phyloP scores from a whole-genome alignment of 2,888 invertebrate species.

The Megaustenia siamemsis region DNA sequence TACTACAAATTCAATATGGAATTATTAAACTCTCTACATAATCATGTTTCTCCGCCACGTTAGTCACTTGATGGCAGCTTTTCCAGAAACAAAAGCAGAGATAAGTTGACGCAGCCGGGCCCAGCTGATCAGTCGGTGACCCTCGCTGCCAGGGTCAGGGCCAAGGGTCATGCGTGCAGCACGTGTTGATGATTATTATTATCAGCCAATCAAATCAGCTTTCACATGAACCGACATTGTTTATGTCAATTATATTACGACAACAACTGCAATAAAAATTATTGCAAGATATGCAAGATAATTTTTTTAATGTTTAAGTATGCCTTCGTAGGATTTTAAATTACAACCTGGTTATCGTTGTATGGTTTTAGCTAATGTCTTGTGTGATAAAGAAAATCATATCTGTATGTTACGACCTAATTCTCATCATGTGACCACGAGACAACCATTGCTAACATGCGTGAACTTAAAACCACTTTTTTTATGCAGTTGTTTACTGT shows the following conservation, averaged over 20 bases:
- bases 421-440: constrained; percentile 18
- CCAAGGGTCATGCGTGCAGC: constrained; percentile 42
- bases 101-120: not conserved
- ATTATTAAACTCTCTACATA: not conserved
- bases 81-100: not conserved
- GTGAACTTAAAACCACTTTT: constrained; percentile 13
- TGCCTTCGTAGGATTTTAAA: not conserved
- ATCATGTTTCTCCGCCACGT: not conserved
- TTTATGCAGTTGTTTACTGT: not conserved
- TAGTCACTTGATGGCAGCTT: not conserved
- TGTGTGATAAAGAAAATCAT: not conserved
- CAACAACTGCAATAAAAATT: not conserved
- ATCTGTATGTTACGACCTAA: constrained; percentile 36
- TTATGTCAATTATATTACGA: constrained; percentile 29
- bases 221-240: not conserved
- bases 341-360: not conserved
- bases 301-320: too few species aligned
- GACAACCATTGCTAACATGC: constrained; percentile 1
- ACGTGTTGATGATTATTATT: constrained; percentile 42
- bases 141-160: constrained; percentile 36
- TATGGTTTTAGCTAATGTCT: not conserved
- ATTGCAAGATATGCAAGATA: not conserved
- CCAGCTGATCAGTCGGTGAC: constrained; percentile 27
- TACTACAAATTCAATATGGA: not conserved
- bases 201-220: constrained; percentile 25